Conservation (phyloP, 2,797 vertebrate genomes). For the Clamator glandarius region DNA sequence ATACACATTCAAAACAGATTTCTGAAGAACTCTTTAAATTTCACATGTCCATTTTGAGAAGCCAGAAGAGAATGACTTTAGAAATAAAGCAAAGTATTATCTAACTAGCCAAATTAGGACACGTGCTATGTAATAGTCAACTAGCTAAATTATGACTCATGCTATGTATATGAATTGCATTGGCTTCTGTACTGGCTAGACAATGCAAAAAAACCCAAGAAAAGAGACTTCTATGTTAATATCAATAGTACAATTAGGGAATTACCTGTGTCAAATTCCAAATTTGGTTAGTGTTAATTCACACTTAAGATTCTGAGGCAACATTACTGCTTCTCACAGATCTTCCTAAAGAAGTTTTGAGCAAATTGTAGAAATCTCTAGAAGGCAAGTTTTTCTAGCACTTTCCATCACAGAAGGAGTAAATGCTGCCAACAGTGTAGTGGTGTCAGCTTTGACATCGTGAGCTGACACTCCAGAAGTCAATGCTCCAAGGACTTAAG, state of each 20-base stretch:
- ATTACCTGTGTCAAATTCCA: background rate
- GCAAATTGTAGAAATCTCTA: background rate
- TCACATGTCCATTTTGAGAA: background rate
- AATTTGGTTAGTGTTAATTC: background rate
- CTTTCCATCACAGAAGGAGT: background rate
- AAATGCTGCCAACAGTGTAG: background rate
- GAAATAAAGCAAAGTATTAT: background rate
- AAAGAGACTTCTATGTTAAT: background rate
- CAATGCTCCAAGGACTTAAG: background rate
- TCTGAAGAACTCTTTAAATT: background rate
- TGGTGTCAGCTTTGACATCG: background rate
- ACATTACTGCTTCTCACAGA: background rate
- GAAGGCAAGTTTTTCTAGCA: background rate
- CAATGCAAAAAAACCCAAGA: background rate
- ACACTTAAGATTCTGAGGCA: background rate
- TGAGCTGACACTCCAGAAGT: background rate
- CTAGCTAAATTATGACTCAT: background rate
- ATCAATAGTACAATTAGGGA: background rate
- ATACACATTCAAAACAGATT: background rate
- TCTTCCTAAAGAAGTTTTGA: background rate
- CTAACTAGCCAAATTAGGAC: background rate
- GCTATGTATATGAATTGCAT: background rate
- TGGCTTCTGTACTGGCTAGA: background rate
- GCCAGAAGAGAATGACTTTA: background rate
- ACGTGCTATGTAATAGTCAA: background rate